Evolutionary conservation across 2,888 invertebrate species (phyloP).

Genomic region (Hypselothyrea guttata): DNA sequence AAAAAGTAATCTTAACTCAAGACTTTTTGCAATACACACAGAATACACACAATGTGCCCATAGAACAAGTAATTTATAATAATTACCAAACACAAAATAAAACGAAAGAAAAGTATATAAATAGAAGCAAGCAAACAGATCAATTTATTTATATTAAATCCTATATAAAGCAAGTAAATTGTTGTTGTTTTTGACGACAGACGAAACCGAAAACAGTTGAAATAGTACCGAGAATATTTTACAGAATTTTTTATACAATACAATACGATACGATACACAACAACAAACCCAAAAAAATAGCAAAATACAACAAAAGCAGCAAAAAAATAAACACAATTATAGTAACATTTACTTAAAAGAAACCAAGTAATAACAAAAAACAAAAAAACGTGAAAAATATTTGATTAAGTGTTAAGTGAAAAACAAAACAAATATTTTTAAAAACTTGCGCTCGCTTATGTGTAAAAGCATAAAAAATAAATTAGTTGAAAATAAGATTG

Average conservation of each 20-base stretch:
- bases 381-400: slow-evolving; percentile 41
- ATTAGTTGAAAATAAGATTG: slow-evolving; percentile 16
- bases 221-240: slow-evolving; percentile 78
- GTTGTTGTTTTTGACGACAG: slow-evolving; percentile 74
- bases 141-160: slow-evolving; percentile 74
- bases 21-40: slow-evolving; percentile 63
- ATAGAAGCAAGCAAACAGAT: slow-evolving; percentile 37
- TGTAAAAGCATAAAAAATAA: slow-evolving; percentile 37
- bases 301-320: slow-evolving; percentile 49
- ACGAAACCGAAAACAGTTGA: slow-evolving; percentile 53
- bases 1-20: slow-evolving; percentile 7
- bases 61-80: slow-evolving; percentile 77
- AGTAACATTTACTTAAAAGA: slow-evolving; percentile 59
- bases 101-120: slow-evolving; percentile 20
- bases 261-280: slow-evolving; percentile 51
- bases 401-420: slow-evolving; percentile 67
- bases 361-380: slow-evolving; percentile 11
- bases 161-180: slow-evolving; percentile 50
- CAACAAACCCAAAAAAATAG: slow-evolving; percentile 58
- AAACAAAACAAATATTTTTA: slow-evolving; percentile 52
- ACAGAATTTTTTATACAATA: slow-evolving; percentile 63
- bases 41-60: slow-evolving; percentile 75
- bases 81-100: slow-evolving; percentile 27
- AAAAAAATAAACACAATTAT: slow-evolving; percentile 49
- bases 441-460: slow-evolving; percentile 62